Evolutionary conservation across 2,888 invertebrate genomes (phyloP).

Genomic region (Drosophila sordidula): DNA sequence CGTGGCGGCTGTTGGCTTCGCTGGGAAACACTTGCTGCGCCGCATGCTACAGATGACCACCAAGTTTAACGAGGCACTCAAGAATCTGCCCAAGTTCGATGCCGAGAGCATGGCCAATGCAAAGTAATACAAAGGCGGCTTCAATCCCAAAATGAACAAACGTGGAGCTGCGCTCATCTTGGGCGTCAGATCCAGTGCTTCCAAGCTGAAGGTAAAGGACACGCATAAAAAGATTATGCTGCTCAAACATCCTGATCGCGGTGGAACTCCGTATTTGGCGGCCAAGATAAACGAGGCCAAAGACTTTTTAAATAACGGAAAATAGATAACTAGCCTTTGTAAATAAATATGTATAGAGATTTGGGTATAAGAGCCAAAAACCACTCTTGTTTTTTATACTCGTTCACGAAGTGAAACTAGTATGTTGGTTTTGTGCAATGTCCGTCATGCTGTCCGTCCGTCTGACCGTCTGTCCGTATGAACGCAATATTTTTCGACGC

Average conservation of each 20-base stretch:
- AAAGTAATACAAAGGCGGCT: conserved; percentile 98
- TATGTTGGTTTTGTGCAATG: no score
- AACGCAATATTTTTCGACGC: no score
- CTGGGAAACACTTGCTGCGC: conserved; percentile 91
- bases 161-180: conserved; percentile 97
- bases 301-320: conserved; percentile 91
- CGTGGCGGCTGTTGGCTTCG: conserved; percentile 95
- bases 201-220: conserved; percentile 91
- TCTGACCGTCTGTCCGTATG: no score
- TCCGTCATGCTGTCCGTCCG: no score
- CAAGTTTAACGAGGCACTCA: conserved; percentile 92
- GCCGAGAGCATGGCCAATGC: conserved; percentile 90
- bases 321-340: conserved; percentile 51
- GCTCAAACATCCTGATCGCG: conserved; percentile 98
- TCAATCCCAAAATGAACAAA: conserved; percentile 97
- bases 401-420: no score
- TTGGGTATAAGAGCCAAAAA: conserved; percentile 37
- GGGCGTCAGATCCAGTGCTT: conserved; percentile 90
- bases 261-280: conserved; percentile 98
- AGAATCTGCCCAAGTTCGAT: conserved; percentile 92
- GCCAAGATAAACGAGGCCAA: conserved; percentile 99
- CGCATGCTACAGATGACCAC: conserved; percentile 91
- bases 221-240: conserved; percentile 98
- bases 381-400: no score
- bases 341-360: conserved; percentile 55